Conservation (phyloP, 2,113 vertebrate genomes). For the Gymnogyps californianus region DNA sequence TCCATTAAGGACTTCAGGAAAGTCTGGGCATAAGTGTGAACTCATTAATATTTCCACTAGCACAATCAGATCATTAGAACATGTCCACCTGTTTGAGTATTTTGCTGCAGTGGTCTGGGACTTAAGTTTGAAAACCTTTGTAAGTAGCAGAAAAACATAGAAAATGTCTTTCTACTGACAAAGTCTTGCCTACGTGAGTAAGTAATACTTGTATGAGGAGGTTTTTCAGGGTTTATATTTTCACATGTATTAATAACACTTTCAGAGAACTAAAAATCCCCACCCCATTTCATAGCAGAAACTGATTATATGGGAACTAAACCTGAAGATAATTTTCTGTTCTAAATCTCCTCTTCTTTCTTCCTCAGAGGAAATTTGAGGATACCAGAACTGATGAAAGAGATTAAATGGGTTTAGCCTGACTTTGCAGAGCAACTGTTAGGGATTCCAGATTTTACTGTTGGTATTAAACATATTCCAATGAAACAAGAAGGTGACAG, state of each 20-base stretch:
- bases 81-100: not conserved
- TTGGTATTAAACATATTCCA: conserved; percentile 14
- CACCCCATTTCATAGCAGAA: not conserved
- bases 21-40: not conserved
- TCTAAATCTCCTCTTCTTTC: not conserved
- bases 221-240: not conserved
- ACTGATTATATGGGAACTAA: not conserved
- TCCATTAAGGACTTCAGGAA: not conserved
- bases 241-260: not conserved
- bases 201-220: not conserved
- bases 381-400: not conserved
- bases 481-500: conserved; percentile 17
- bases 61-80: not conserved
- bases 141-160: not conserved
- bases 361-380: not conserved
- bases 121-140: not conserved
- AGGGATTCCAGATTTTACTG: conserved; percentile 11
- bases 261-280: not conserved
- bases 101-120: not conserved
- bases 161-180: not conserved
- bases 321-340: not conserved
- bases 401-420: conserved; percentile 45
- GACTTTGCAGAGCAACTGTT: conserved; percentile 24
- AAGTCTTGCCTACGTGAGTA: fast-evolving
- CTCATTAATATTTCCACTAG: not conserved